A percentile compares a stretch with the other conserved stretches of the same genome.
phyloP scores from a whole-genome alignment of 2,113 vertebrate species.

The Chascanopsetta lugubris region DNA sequence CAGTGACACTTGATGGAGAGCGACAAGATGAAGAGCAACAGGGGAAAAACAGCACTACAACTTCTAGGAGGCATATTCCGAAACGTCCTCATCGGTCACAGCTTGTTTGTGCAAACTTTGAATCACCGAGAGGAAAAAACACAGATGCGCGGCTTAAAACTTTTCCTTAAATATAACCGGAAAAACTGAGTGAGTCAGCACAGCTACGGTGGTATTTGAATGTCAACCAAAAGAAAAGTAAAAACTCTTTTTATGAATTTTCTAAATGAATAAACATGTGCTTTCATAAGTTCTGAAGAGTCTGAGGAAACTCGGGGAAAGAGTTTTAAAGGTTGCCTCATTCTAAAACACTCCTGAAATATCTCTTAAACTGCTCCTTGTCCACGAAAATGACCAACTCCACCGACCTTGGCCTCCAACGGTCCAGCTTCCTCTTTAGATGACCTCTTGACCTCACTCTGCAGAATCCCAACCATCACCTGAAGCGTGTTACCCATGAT shows the following conservation, averaged over 20 bases:
- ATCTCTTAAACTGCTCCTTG: too few relatives aligned
- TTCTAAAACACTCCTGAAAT: not conserved
- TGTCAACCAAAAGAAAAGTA: too few relatives aligned
- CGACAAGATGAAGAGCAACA: not conserved
- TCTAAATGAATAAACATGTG: not conserved
- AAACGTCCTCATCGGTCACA: not conserved
- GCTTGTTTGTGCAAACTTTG: not conserved
- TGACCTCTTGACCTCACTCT: slow-evolving; percentile 61
- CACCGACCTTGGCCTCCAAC: slow-evolving; percentile 70
- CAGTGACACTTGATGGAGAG: not conserved
- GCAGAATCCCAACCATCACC: slow-evolving; percentile 80
- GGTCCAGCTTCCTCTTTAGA: slow-evolving; percentile 38
- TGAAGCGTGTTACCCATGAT: slow-evolving; percentile 84
- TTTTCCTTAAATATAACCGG: too few relatives aligned
- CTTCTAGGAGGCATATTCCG: not conserved
- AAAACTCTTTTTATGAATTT: too few relatives aligned
- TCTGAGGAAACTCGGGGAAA: not conserved
- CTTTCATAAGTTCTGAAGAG: not conserved
- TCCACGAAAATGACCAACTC: not conserved
- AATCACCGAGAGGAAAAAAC: not conserved
- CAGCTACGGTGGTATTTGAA: too few relatives aligned
- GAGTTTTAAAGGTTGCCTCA: too few relatives aligned
- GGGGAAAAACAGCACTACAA: not conserved
- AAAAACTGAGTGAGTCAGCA: too few relatives aligned
- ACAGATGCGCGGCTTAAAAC: not conserved